A percentile compares a stretch with the other conserved stretches of the same genome.
phyloP scores from a whole-genome alignment of 1,140 invertebrate species.

The Orius insidiosus region DNA sequence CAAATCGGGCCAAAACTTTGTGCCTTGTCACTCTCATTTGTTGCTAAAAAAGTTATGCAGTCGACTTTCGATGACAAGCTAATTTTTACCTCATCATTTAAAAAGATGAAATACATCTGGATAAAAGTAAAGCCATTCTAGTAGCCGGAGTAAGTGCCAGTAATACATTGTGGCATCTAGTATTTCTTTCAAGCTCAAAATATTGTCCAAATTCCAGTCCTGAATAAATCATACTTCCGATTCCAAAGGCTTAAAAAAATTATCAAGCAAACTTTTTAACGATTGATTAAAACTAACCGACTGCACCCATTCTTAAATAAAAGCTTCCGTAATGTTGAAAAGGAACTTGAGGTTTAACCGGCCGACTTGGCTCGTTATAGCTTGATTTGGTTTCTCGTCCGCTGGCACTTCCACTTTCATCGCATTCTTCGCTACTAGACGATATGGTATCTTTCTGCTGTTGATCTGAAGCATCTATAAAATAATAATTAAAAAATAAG shows the following conservation, averaged over 20 bases:
- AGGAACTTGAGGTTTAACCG: conserved; percentile 13
- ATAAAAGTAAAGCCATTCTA: conserved; percentile 87
- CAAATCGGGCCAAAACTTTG: conserved; percentile 70
- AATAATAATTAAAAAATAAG: not conserved
- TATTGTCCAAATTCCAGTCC: conserved; percentile 86
- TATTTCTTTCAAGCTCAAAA: conserved; percentile 69
- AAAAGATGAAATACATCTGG: conserved; percentile 92
- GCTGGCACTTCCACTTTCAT: conserved; percentile 11
- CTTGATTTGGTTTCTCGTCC: conserved; percentile 18
- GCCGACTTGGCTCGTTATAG: conserved; percentile 19
- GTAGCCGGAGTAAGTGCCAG: conserved; percentile 70
- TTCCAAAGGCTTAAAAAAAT: conserved; percentile 59
- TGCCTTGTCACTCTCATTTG: conserved; percentile 82
- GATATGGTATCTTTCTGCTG: conserved; percentile 11
- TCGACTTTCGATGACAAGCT: not conserved
- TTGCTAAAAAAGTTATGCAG: conserved; percentile 27
- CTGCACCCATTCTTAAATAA: conserved; percentile 81
- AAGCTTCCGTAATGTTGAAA: conserved; percentile 74
- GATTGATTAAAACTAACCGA: conserved; percentile 34
- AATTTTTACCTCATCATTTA: conserved; percentile 63
- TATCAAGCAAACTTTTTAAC: conserved; percentile 8
- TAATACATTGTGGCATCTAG: conserved; percentile 72
- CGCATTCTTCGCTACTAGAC: conserved; percentile 17
- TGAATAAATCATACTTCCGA: conserved; percentile 88
- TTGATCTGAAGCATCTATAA: too few species aligned